A percentile compares a stretch with the other conserved stretches of the same genome.
Evolutionary conservation across 2,113 vertebrate species (phyloP).

Genomic region (Thinocorus orbignyianus): DNA sequence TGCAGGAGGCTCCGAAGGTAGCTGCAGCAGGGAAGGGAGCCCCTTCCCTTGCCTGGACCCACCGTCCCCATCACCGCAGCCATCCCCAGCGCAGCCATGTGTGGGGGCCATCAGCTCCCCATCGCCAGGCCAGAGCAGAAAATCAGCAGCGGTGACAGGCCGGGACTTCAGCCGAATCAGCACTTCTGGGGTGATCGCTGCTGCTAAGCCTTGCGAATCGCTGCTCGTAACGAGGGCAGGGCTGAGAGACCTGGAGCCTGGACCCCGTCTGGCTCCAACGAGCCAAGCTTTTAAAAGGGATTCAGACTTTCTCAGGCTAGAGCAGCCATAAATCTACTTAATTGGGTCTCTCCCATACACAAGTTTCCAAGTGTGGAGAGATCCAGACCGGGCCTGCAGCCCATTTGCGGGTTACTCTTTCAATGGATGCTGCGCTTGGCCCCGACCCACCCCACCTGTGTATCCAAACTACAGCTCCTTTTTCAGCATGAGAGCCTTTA

Average conservation of each 20-base stretch:
- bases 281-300: conserved; percentile 58
- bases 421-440: conserved; percentile 15
- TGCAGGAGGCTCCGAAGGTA: not conserved
- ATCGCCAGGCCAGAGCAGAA: not conserved
- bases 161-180: conserved; percentile 9
- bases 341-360: conserved; percentile 61
- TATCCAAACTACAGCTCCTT: not conserved
- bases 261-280: conserved; percentile 20
- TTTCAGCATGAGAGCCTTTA: not conserved
- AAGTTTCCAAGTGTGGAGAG: conserved; percentile 51
- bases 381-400: conserved; percentile 28
- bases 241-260: conserved; percentile 51
- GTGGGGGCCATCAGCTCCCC: not conserved
- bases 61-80: accelerated
- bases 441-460: conserved; percentile 32
- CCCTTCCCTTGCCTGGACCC: not conserved
- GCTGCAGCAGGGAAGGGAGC: not conserved
- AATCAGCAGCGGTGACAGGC: not conserved
- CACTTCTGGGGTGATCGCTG: not conserved
- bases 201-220: conserved; percentile 23
- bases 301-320: conserved; percentile 69
- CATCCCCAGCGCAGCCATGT: not conserved
- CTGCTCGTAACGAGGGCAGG: conserved; percentile 3
- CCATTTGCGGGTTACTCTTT: conserved; percentile 19
- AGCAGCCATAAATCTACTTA: conserved; percentile 67